Percentiles rank a stretch among this genome's conserved stretches.
Evolutionary conservation across 1,140 invertebrate genomes (phyloP).

Genomic region (Brachionus paranguensis): DNA sequence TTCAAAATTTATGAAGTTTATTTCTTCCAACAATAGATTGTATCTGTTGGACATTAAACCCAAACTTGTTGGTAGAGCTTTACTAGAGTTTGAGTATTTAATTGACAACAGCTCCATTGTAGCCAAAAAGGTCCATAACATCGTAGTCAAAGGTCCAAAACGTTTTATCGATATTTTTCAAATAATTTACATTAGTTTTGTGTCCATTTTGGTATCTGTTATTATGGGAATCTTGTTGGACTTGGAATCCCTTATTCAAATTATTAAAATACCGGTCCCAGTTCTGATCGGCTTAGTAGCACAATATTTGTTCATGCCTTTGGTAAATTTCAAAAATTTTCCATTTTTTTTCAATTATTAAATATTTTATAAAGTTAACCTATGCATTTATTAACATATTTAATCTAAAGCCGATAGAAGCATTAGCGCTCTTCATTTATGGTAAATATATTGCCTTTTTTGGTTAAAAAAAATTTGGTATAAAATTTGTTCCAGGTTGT

Average conservation of each 20-base stretch:
- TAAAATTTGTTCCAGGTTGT: constrained; percentile 5
- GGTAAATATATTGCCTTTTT: not conserved
- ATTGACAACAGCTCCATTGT: not conserved
- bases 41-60: not conserved
- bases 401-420: not conserved
- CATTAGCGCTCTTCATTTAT: constrained; percentile 32
- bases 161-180: constrained; percentile 32
- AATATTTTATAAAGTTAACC: not conserved
- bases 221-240: constrained; percentile 35
- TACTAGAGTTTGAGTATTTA: not conserved
- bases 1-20: not conserved
- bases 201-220: not conserved
- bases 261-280: constrained; percentile 16
- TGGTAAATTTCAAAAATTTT: not conserved
- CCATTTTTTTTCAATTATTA: not conserved
- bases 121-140: not conserved
- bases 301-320: constrained; percentile 40
- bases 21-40: not conserved
- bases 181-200: constrained; percentile 9
- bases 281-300: constrained; percentile 21
- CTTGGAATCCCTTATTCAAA: not conserved
- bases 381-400: constrained; percentile 18
- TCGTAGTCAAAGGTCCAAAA: not conserved
- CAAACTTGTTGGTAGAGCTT: not conserved
- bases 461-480: not conserved